Conservation (phyloP, 2,113 vertebrate genomes). For the Gavialis gangeticus region DNA sequence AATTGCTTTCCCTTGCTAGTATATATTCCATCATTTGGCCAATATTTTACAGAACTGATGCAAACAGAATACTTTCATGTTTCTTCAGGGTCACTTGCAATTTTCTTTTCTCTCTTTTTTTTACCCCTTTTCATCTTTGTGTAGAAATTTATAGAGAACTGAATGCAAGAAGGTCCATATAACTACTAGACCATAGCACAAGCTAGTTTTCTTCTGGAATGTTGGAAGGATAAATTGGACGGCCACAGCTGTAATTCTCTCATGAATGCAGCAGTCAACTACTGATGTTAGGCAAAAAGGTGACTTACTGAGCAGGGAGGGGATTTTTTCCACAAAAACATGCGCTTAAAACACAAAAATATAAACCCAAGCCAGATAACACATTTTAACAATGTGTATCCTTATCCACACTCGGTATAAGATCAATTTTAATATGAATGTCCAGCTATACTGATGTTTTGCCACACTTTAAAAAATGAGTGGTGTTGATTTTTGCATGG, state of each 20-base stretch:
- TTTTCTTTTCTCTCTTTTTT: not conserved
- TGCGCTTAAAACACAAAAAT: not conserved
- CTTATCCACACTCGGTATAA: not conserved
- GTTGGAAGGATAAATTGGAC: not conserved
- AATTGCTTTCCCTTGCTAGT: not conserved
- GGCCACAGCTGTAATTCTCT: not conserved
- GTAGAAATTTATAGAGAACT: fast-evolving
- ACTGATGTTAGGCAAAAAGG: not conserved
- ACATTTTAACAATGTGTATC: not conserved
- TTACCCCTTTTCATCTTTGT: not conserved
- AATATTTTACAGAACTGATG: not conserved
- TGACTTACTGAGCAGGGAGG: not conserved
- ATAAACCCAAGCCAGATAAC: not conserved
- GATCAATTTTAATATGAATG: not conserved
- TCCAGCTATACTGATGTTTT: too few species aligned
- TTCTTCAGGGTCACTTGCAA: fast-evolving
- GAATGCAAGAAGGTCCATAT: fast-evolving
- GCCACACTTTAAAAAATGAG: too few species aligned
- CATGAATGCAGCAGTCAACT: not conserved
- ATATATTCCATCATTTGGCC: not conserved
- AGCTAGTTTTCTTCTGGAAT: not conserved
- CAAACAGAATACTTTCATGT: not conserved
- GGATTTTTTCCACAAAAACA: not conserved
- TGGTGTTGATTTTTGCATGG: too few species aligned
- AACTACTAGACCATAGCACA: not conserved